These are phyloP conservation scores for Pararge aegeria DNA, from an alignment of 1,140 invertebrate species.

Conservation along the genomic window DNA sequence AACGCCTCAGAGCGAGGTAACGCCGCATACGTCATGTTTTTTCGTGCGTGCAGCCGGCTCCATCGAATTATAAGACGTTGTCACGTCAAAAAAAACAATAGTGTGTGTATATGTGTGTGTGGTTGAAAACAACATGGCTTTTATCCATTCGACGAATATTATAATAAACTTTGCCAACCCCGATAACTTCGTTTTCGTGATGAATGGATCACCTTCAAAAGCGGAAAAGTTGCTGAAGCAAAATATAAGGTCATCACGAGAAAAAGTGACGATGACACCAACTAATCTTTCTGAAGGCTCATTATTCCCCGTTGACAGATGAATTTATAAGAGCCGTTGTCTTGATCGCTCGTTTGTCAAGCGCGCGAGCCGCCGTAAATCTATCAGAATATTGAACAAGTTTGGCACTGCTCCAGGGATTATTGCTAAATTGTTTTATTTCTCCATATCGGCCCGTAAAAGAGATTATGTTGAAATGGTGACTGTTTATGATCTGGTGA, in stretches of 20 bases:
- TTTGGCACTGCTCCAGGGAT: conserved; percentile 20
- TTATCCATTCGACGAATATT: too few species aligned
- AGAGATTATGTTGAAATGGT: conserved; percentile 1
- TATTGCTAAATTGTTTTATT: conserved; percentile 4
- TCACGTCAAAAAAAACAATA: too few species aligned
- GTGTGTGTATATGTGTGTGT: too few species aligned
- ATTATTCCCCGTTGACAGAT: conserved; percentile 49
- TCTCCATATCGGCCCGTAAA: background rate
- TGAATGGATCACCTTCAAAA: background rate
- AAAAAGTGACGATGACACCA: conserved; percentile 13
- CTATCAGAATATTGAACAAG: conserved; percentile 32
- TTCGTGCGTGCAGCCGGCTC: too few species aligned
- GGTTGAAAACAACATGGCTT: too few species aligned
- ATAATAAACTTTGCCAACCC: too few species aligned
- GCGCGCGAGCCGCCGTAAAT: conserved; percentile 31
- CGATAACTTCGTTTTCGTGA: background rate
- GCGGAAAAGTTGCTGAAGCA: conserved; percentile 1
- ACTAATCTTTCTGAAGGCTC: conserved; percentile 41
- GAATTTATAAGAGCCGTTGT: conserved; percentile 45
- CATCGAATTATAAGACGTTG: too few species aligned
- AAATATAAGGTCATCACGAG: conserved; percentile 2
- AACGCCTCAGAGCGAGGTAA: too few species aligned
- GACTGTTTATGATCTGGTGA: background rate
- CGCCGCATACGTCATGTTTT: too few species aligned
- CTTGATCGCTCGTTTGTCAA: conserved; percentile 36